phyloP scores from a whole-genome alignment of 2,888 invertebrate genomes.

The Lypha dubia region DNA sequence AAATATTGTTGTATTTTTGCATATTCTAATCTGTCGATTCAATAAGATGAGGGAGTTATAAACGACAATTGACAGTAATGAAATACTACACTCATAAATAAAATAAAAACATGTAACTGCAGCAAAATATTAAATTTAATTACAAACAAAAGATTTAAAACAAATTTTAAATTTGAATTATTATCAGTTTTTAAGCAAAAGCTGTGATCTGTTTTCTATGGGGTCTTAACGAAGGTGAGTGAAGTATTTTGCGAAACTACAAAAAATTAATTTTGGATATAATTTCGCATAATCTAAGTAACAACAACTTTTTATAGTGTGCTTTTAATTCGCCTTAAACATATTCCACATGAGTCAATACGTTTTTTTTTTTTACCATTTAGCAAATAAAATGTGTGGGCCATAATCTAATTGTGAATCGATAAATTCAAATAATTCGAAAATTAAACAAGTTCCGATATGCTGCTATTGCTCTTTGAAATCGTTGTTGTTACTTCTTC shows the following conservation, averaged over 20 bases:
- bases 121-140: too few relatives aligned
- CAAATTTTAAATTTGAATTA: not conserved
- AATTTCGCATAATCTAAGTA: too few relatives aligned
- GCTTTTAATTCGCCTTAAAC: not conserved
- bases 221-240: too few relatives aligned
- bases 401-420: constrained; percentile 74
- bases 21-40: constrained; percentile 23
- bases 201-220: too few relatives aligned
- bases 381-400: constrained; percentile 69
- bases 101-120: not conserved
- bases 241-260: too few relatives aligned
- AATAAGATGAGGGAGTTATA: not conserved
- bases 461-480: constrained; percentile 39
- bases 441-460: constrained; percentile 71
- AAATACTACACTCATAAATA: not conserved
- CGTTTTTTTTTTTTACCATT: constrained; percentile 35
- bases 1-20: not conserved
- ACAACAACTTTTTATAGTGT: not conserved
- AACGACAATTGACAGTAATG: constrained; percentile 1
- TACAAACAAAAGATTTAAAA: too few relatives aligned
- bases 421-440: constrained; percentile 71
- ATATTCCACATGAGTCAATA: not conserved
- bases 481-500: constrained; percentile 18
- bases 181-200: not conserved
- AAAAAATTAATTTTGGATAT: too few relatives aligned